Base-by-base conservation (phyloP, 2,113 vertebrate genomes). In the Mormyrus iriodes region DNA sequence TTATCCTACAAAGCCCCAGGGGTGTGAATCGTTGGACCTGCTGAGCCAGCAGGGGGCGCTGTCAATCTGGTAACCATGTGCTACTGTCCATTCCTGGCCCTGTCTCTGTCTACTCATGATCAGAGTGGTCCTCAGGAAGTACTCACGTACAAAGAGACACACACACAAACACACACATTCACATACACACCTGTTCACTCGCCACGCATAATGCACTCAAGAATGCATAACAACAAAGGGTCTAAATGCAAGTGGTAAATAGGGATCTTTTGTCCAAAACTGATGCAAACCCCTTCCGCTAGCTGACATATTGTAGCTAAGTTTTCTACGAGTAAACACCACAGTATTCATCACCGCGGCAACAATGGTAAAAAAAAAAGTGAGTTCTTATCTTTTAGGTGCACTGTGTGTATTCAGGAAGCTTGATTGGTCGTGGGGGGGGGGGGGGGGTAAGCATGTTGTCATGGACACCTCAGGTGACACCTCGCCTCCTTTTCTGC, bases 31-130 rank as follows among this genome's bases (percentile, higher is more conserved):
- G 13, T 31, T 53, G 85, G 85, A 92, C 91, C 82, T 92, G 73
- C 92, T 91, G 94, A 95, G 94, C 97, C 98, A 98, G 97, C 96
- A 98, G 98, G 97, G 98, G 98, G 97, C 97, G 97, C 97, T 97
- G 97, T 95, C 96, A 97, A 93, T 95, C 97, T 93, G 95, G 95
- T 86, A 95, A 97, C 95, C 90, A 91, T 91, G 91, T 91, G 89
- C 76, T 89, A 24, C 79, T 48, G 8, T 84, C 44, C 83, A 24
- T 89, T 90, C 73, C 58, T 90, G 83, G 90, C 88, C 69, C 79
- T 24, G 4, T 17, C n/a, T 21, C 24, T 48, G 79, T 35, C 3
- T 48, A 42, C 21, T 46, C 69, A 8, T 46, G 42, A 7, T 44
- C 42, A 84, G 8, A n/a, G 19, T 48, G 82, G 21, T 84, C 51